Conservation (phyloP, 2,888 invertebrate species). For the Eudasyphora cyanicolor region DNA sequence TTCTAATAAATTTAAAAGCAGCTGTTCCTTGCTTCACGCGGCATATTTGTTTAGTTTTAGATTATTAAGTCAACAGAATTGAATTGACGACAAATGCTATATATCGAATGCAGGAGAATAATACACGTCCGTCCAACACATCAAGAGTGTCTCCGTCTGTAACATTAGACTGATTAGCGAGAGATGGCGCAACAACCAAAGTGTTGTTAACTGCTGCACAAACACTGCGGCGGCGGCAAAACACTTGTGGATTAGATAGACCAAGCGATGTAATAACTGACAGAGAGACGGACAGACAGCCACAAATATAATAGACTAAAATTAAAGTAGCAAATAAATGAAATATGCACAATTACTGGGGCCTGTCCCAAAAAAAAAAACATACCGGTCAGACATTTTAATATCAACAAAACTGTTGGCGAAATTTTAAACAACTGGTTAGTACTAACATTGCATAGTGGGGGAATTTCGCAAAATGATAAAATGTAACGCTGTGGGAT, state of each 20-base stretch:
- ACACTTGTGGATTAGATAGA: conserved; percentile 43
- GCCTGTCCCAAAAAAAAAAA: no score
- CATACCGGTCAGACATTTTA: no score
- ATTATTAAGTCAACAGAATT: conserved; percentile 26
- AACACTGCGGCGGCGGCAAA: conserved; percentile 18
- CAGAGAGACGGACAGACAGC: background rate
- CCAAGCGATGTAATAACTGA: no score
- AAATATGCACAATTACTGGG: no score
- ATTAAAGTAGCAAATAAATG: background rate
- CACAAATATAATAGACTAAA: no score
- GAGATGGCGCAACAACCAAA: background rate
- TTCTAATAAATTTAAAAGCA: conserved; percentile 22
- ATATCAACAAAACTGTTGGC: no score
- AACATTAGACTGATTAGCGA: conserved; percentile 3
- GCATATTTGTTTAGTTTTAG: conserved; percentile 26
- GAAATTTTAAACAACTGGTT: no score
- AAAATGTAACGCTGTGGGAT: no score
- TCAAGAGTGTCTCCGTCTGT: background rate
- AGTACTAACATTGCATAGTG: no score
- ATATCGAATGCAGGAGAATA: background rate
- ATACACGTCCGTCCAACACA: background rate
- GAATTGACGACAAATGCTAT: background rate
- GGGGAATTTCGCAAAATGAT: no score
- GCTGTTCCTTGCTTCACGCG: background rate
- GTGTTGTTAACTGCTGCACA: conserved; percentile 31